Evolutionary conservation across 2,888 invertebrate species (phyloP).

Genomic region (Cosmorhoe ocellata): DNA sequence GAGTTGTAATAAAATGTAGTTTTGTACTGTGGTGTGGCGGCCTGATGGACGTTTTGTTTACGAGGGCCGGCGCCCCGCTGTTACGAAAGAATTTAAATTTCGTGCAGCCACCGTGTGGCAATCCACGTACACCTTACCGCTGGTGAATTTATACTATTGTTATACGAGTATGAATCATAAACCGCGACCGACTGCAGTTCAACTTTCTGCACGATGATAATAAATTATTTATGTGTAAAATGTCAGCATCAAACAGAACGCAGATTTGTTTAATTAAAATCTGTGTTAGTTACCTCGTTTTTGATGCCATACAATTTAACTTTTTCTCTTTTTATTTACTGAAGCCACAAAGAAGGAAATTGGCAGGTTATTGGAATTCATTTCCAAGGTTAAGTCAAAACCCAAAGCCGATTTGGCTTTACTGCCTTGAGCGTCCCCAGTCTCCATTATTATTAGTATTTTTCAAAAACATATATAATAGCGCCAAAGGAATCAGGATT

Average conservation of each 20-base stretch:
- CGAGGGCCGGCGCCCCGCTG: conserved; percentile 44
- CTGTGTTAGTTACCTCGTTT: too few species aligned
- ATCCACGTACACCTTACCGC: conserved; percentile 48
- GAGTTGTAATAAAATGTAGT: conserved; percentile 54
- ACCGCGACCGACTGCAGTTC: conserved; percentile 27
- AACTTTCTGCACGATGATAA: conserved; percentile 27
- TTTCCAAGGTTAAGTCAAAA: too few species aligned
- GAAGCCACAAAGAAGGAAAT: too few species aligned
- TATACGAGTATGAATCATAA: conserved; percentile 49
- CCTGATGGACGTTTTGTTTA: conserved; percentile 64
- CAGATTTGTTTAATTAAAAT: too few species aligned
- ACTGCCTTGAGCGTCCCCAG: conserved; percentile 19
- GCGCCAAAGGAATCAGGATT: too few species aligned
- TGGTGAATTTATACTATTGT: conserved; percentile 31
- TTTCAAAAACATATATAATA: too few species aligned
- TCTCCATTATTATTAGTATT: conserved; percentile 23
- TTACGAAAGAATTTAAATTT: conserved; percentile 60
- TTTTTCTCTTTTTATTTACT: too few species aligned
- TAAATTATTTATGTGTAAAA: conserved; percentile 9
- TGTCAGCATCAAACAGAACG: too few species aligned
- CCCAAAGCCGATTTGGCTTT: background rate
- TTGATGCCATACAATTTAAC: too few species aligned
- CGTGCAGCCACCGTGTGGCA: conserved; percentile 48
- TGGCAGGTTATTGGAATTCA: too few species aligned
- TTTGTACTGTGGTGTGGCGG: conserved; percentile 40